A percentile compares a stretch with the other conserved stretches of the same genome.
These are phyloP conservation scores for Agrochola litura DNA, from an alignment of 2,888 invertebrate genomes.

Conservation along the genomic window DNA sequence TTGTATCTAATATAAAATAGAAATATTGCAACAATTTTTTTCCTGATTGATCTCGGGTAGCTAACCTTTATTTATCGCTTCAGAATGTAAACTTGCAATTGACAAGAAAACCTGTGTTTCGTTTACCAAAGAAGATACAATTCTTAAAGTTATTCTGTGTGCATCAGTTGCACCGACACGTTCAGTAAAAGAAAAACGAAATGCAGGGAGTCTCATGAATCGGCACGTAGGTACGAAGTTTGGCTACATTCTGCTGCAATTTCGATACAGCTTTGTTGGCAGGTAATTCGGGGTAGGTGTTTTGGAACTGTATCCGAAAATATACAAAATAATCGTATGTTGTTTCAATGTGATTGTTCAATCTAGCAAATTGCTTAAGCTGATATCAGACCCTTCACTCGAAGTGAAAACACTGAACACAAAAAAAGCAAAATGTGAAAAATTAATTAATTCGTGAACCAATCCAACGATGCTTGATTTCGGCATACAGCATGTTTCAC, in stretches of 20 bases:
- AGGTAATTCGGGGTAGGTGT: constrained; percentile 4
- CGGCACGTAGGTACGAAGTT: constrained; percentile 46
- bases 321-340: neutral
- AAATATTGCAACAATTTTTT: neutral
- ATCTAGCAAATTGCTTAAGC: neutral
- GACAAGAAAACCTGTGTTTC: neutral
- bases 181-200: constrained; percentile 39
- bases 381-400: neutral
- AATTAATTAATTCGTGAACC: neutral
- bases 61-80: neutral
- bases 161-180: constrained; percentile 22
- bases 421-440: neutral
- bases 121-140: constrained; percentile 5
- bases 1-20: neutral
- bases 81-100: neutral
- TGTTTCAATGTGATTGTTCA: neutral
- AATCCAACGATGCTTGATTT: neutral
- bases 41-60: neutral
- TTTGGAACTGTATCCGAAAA: neutral
- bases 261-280: constrained; percentile 16
- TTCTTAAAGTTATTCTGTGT: constrained; percentile 43
- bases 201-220: constrained; percentile 28
- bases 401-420: neutral
- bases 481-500: neutral
- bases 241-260: constrained; percentile 31